A percentile compares a stretch with the other conserved stretches of the same genome.
Evolutionary conservation across 2,113 vertebrate species (phyloP).

Genomic region (Carollia perspicillata): DNA sequence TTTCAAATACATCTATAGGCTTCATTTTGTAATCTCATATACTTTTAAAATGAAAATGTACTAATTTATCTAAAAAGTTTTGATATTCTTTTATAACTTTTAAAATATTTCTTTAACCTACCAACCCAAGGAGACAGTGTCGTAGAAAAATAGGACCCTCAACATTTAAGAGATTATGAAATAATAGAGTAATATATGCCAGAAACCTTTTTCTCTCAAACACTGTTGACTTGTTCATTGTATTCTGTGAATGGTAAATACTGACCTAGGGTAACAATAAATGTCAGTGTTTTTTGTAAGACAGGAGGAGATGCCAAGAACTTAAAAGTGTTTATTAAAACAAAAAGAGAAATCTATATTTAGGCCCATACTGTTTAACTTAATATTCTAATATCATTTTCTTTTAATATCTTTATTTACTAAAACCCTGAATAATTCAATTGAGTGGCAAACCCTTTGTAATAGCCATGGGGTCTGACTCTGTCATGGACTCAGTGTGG

Average conservation of each 20-base stretch:
- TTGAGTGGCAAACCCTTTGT: background rate
- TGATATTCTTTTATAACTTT: background rate
- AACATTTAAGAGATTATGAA: background rate
- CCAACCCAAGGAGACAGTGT: background rate
- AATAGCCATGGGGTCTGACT: background rate
- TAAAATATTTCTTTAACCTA: background rate
- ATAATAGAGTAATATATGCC: background rate
- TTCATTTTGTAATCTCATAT: background rate
- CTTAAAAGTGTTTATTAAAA: background rate
- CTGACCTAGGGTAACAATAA: background rate
- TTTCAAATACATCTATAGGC: background rate
- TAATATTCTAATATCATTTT: background rate
- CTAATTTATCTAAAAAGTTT: background rate
- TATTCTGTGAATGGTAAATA: background rate
- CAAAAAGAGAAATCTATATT: background rate
- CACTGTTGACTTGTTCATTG: no score
- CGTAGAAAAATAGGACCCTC: background rate
- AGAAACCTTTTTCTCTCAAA: background rate
- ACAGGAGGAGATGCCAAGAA: background rate
- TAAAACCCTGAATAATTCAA: background rate
- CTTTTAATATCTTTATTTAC: background rate
- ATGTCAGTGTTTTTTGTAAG: background rate
- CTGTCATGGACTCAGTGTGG: background rate
- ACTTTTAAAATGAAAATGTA: background rate
- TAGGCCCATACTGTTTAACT: background rate